Evolutionary conservation across 2,888 invertebrate genomes (phyloP), one percentile per base, ranked within the genome.

Genomic region (Tetramorium bicarinatum): DNA sequence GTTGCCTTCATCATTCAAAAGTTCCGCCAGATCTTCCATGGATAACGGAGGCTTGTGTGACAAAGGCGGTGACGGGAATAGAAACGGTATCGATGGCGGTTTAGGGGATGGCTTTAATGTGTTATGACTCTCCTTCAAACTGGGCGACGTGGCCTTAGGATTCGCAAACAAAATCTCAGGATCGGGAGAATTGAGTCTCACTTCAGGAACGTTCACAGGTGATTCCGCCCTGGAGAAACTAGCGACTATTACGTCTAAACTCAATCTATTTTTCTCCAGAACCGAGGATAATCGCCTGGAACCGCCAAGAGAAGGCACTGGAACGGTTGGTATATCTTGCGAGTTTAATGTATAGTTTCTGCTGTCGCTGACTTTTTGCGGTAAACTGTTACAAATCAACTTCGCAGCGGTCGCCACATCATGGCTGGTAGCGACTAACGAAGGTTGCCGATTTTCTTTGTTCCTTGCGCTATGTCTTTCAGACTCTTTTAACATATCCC

Each of bases 1-100:
- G 0, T 15, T 29, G 13, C 11, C n/a, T 18, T 84, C 87, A 91
- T 96, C 91, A 82, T 93, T 87, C 86, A 95, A 81, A 15, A 94
- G 87, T 61, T 94, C 94, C 1, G 93, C 93, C 29, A 95, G 49
- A 76, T 95, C 95, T 71, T 94, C 94, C 54, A 91, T 91, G 2
- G 94, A 93, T 3, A 95, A 87, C 2, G 95, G 95, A 6, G 94
- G 94, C 52, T 92, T 91, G 0, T 92, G 92, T 0, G 91, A 91
- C 0, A 92, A 90, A 0, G 92, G 91, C 2, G 92, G 93, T 2
- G 93, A 92, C 18, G 93, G 92, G 1, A 92, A 89, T 13, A 94
- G 71, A 21, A 93, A 72, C 6, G 92, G 90, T 59, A 62, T 64
- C 21, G 90, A 88, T 0, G 90, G 54, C 0, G 91, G 83, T 18